These are phyloP conservation scores for Lycaena phlaeas DNA, from an alignment of 2,888 invertebrate species.

Conservation along the genomic window DNA sequence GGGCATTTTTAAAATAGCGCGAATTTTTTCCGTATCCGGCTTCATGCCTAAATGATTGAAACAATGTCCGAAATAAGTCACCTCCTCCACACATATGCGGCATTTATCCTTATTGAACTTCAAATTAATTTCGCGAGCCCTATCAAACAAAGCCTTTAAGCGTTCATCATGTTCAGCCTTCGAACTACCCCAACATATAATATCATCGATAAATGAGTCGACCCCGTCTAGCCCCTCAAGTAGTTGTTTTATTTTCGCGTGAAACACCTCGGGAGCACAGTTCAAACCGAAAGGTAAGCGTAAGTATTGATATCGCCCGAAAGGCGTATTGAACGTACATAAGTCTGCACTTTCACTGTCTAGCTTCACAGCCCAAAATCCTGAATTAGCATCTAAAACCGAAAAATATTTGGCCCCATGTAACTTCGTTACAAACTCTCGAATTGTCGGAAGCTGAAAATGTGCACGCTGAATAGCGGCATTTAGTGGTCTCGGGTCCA, in stretches of 20 bases:
- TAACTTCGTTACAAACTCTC: no score
- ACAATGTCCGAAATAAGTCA: no score
- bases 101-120: no score
- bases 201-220: conserved; percentile 14
- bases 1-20: no score
- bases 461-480: conserved; percentile 15
- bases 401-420: conserved; percentile 15
- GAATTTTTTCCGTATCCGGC: no score
- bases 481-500: conserved; percentile 17
- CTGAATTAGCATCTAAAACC: conserved; percentile 19
- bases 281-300: conserved; percentile 21
- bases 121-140: no score
- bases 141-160: conserved; percentile 9
- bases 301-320: conserved; percentile 14
- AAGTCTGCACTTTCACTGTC: conserved; percentile 20
- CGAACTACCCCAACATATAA: conserved; percentile 13
- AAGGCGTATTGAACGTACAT: conserved; percentile 19
- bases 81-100: no score
- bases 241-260: conserved; percentile 15
- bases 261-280: conserved; percentile 21
- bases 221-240: conserved; percentile 14
- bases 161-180: conserved; percentile 14
- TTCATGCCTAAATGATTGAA: no score
- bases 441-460: conserved; percentile 18
- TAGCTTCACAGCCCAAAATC: conserved; percentile 20